Conservation (phyloP, 2,888 invertebrate species). For the Alloscopus bannaensis region DNA sequence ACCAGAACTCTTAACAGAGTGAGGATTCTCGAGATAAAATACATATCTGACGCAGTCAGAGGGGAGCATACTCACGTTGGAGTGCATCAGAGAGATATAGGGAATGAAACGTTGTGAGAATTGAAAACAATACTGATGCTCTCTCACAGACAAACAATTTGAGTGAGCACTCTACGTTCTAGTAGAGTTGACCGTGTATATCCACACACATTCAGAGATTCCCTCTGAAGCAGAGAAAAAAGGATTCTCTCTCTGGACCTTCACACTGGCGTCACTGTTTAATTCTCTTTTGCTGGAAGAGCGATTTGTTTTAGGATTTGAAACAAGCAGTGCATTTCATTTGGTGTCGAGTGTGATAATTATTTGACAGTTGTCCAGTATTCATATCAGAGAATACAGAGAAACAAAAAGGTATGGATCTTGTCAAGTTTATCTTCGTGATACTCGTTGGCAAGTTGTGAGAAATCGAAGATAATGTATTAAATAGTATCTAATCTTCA, state of each 20-base stretch:
- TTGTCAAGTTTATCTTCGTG: neutral
- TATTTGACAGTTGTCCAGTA: conserved; percentile 62
- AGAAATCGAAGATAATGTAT: conserved; percentile 18
- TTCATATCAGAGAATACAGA: too few species aligned
- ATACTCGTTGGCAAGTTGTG: neutral
- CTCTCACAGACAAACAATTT: too few species aligned
- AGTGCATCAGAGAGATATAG: neutral
- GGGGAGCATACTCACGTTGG: conserved; percentile 10
- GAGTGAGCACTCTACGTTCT: conserved; percentile 49
- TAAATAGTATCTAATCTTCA: conserved; percentile 37
- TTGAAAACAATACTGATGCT: conserved; percentile 48
- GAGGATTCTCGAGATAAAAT: conserved; percentile 15
- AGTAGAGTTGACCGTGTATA: conserved; percentile 48
- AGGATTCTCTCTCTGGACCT: conserved; percentile 60
- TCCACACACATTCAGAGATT: conserved; percentile 43
- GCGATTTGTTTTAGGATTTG: conserved; percentile 56
- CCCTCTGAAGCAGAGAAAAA: conserved; percentile 33
- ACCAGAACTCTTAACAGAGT: conserved; percentile 44
- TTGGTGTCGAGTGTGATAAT: conserved; percentile 62
- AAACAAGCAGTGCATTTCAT: conserved; percentile 56
- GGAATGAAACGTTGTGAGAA: conserved; percentile 27
- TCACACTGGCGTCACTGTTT: conserved; percentile 55
- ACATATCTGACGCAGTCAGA: conserved; percentile 1
- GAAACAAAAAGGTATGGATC: conserved; percentile 23
- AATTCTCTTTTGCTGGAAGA: conserved; percentile 54